Conservation (phyloP, 2,113 vertebrate species). For the Balaenoptera acutorostrata region DNA sequence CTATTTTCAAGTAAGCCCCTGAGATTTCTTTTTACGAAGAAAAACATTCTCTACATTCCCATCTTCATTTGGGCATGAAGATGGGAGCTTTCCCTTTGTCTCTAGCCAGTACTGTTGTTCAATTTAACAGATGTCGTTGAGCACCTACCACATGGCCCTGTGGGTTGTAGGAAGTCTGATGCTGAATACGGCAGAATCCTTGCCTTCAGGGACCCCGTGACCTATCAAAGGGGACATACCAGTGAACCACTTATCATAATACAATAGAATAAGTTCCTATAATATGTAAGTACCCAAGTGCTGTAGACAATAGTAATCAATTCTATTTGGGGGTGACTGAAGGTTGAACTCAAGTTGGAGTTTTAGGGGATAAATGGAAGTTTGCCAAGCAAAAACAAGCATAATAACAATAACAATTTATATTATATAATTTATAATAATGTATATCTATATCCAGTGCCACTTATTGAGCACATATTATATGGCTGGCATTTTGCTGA, state of each 20-base stretch:
- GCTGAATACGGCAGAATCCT: neutral
- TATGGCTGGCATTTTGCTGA: neutral
- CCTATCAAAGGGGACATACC: neutral
- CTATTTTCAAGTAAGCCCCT: constrained; percentile 59
- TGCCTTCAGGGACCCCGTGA: neutral
- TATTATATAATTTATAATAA: neutral
- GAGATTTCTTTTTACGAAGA: constrained; percentile 70
- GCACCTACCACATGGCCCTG: neutral
- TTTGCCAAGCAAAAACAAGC: neutral
- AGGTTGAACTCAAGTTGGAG: neutral
- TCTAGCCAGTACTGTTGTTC: constrained; percentile 1
- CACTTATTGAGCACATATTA: neutral
- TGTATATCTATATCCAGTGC: neutral
- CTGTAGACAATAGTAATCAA: neutral
- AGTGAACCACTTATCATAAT: neutral
- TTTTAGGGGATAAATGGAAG: neutral
- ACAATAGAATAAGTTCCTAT: neutral
- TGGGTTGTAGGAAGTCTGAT: neutral
- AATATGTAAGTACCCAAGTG: neutral
- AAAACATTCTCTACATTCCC: constrained; percentile 78
- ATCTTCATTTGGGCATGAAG: constrained; percentile 58
- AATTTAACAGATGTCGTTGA: neutral
- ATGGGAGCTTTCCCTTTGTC: constrained; percentile 46
- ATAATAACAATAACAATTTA: neutral
- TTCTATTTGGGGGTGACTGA: neutral